Percentiles rank a stretch among this genome's conserved stretches.
Conservation (phyloP, 2,888 invertebrate genomes). For the Corbicula japonica region DNA sequence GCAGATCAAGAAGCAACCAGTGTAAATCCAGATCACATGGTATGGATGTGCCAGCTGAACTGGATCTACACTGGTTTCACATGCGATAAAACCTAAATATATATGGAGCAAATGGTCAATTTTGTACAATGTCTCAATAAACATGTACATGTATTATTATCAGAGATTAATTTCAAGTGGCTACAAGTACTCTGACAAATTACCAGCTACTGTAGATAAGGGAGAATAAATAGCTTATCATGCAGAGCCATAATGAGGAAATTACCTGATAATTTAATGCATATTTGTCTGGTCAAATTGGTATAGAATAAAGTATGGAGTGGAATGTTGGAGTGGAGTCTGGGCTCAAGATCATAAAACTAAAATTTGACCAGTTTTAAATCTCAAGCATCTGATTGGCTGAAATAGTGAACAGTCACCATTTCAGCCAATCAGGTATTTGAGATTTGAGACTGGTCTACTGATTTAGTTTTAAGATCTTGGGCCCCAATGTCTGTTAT, state of each 20-base stretch:
- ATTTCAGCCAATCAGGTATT: too few species aligned
- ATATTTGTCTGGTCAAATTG: too few species aligned
- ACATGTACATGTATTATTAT: neutral
- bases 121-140: neutral
- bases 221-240: neutral
- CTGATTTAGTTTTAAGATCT: too few species aligned
- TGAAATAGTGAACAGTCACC: too few species aligned
- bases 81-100: neutral
- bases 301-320: too few species aligned
- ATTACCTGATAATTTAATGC: too few species aligned
- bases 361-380: conserved; percentile 9
- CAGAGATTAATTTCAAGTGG: conserved; percentile 31
- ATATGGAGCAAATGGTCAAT: neutral
- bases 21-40: neutral
- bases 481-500: too few species aligned
- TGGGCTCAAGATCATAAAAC: conserved; percentile 2
- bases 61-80: neutral
- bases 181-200: conserved; percentile 40
- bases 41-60: too few species aligned
- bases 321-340: too few species aligned
- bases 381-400: neutral
- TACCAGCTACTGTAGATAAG: conserved; percentile 1
- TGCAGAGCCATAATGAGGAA: neutral
- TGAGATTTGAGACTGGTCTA: too few species aligned
- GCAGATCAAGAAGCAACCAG: neutral